These are phyloP conservation scores for Cichladusa arquata DNA, from an alignment of 2,113 vertebrate genomes.

Conservation along the genomic window DNA sequence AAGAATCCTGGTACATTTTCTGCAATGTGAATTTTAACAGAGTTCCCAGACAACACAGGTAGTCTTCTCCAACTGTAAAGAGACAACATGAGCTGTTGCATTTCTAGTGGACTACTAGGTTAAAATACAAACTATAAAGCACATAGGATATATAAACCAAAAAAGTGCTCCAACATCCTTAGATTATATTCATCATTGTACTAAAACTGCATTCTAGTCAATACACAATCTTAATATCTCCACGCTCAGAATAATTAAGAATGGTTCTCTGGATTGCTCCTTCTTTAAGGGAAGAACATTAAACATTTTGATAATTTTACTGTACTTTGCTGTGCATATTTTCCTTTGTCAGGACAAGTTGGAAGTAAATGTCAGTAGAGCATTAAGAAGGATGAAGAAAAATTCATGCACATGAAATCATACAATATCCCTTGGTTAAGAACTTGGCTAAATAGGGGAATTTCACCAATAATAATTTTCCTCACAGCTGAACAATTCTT, in stretches of 20 bases:
- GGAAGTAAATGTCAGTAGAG: not conserved
- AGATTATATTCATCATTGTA: not conserved
- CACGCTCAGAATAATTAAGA: slow-evolving; percentile 45
- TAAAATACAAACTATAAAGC: slow-evolving; percentile 48
- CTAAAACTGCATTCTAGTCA: slow-evolving; percentile 19
- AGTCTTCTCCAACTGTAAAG: not conserved
- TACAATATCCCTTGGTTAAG: not conserved
- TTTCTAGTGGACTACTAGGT: not conserved
- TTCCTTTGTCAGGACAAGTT: not conserved
- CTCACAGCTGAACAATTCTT: not conserved
- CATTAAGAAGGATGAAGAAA: not conserved
- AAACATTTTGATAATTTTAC: slow-evolving; percentile 7
- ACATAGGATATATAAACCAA: not conserved
- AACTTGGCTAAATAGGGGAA: not conserved
- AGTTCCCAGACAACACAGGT: not conserved
- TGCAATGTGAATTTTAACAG: not conserved
- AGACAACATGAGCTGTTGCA: not conserved
- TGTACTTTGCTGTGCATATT: not conserved
- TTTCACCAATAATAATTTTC: not conserved
- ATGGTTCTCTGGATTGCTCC: not conserved
- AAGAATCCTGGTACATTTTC: not conserved
- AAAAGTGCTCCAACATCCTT: not conserved
- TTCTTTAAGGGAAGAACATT: not conserved
- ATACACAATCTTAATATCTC: not conserved
- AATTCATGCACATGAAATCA: not conserved